phyloP scores from a whole-genome alignment of 2,888 invertebrate genomes.

The Exocentrus adspersus region DNA sequence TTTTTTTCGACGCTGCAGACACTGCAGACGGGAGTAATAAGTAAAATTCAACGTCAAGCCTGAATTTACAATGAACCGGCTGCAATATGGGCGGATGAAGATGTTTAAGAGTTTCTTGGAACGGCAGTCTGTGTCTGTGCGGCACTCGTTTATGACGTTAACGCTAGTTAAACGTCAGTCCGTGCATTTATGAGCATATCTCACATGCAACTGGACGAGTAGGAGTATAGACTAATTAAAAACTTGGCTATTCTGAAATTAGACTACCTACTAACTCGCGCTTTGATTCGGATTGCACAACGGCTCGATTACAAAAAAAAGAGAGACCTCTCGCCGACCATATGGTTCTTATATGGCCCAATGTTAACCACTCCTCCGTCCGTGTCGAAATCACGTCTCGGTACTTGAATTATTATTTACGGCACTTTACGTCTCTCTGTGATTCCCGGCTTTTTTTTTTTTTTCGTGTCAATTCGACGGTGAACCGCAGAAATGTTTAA shows the following conservation, averaged over 20 bases:
- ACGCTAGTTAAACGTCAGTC: slow-evolving; percentile 24
- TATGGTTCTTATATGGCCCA: slow-evolving; percentile 47
- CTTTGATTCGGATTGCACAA: slow-evolving; percentile 5
- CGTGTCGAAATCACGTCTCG: slow-evolving; percentile 42
- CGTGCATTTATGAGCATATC: slow-evolving; percentile 6
- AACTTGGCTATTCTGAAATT: too few species aligned
- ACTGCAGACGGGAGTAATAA: background rate
- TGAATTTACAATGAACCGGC: slow-evolving; percentile 13
- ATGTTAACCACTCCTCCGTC: slow-evolving; percentile 48
- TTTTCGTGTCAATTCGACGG: slow-evolving; percentile 18
- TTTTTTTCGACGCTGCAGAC: too few species aligned
- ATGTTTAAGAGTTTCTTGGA: slow-evolving; percentile 17
- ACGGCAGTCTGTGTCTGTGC: slow-evolving; percentile 12
- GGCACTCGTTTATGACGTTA: slow-evolving; percentile 23
- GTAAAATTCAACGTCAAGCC: background rate
- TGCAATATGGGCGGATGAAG: slow-evolving; percentile 13
- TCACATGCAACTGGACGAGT: too few species aligned
- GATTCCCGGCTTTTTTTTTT: slow-evolving; percentile 35
- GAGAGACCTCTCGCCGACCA: slow-evolving; percentile 33
- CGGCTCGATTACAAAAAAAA: background rate
- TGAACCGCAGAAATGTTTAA: background rate
- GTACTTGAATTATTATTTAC: slow-evolving; percentile 41
- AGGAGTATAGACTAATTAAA: too few species aligned
- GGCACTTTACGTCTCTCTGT: slow-evolving; percentile 29
- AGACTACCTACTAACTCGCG: too few species aligned